A percentile compares a stretch with the other conserved stretches of the same genome.
These are phyloP conservation scores for Danaus plexippus DNA, from an alignment of 1,140 invertebrate genomes.

Conservation along the genomic window DNA sequence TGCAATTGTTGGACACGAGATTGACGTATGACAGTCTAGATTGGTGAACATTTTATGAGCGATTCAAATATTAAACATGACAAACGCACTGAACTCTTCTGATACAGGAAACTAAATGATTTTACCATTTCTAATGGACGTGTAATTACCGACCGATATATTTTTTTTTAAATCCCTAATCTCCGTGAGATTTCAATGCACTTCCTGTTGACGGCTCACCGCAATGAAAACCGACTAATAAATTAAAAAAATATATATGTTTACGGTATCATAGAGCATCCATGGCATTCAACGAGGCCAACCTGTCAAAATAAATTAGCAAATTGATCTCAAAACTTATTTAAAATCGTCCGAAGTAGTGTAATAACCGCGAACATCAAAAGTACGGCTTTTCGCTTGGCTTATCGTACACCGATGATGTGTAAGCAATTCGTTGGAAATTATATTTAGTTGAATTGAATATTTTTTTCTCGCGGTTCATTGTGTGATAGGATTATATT, in stretches of 20 bases:
- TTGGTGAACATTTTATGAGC: no score
- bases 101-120: no score
- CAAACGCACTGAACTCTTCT: no score
- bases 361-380: slow-evolving; percentile 54
- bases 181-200: slow-evolving; percentile 62
- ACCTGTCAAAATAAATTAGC: slow-evolving; percentile 60
- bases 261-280: slow-evolving; percentile 59
- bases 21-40: no score
- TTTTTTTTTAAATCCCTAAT: slow-evolving; percentile 34
- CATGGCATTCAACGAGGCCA: slow-evolving; percentile 35
- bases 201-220: slow-evolving; percentile 55
- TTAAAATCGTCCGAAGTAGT: slow-evolving; percentile 24
- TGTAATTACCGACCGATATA: background rate
- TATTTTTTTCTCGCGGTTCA: slow-evolving; percentile 33
- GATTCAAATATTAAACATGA: no score
- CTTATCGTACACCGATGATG: slow-evolving; percentile 31
- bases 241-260: slow-evolving; percentile 51
- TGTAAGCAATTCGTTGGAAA: slow-evolving; percentile 41
- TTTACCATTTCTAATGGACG: background rate
- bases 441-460: slow-evolving; percentile 54
- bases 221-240: slow-evolving; percentile 47
- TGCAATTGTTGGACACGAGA: slow-evolving; percentile 16
- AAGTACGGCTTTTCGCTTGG: slow-evolving; percentile 33
- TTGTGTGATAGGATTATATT: slow-evolving; percentile 45
- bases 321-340: slow-evolving; percentile 27